A percentile compares a stretch with the other conserved stretches of the same genome.
Evolutionary conservation across 2,113 vertebrate genomes (phyloP).

Genomic region (Corythaixoides concolor): DNA sequence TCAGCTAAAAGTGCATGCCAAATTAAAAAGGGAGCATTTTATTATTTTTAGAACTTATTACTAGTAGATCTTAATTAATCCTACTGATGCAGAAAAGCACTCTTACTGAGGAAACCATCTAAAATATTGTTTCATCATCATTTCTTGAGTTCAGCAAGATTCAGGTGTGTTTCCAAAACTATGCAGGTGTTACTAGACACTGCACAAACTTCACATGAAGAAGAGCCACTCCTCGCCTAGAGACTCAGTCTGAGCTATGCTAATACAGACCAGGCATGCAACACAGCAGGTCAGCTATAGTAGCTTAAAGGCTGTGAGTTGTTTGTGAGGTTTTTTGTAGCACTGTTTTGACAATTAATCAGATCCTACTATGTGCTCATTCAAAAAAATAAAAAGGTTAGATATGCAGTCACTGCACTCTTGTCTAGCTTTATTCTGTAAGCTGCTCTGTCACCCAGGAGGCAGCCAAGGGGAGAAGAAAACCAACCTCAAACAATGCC

Average conservation of each 20-base stretch:
- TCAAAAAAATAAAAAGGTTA: neutral
- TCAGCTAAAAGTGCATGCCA: neutral
- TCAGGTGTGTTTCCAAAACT: neutral
- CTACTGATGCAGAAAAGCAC: neutral
- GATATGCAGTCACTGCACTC: neutral
- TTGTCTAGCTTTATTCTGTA: neutral
- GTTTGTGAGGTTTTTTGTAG: neutral
- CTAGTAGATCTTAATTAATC: neutral
- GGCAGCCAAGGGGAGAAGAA: neutral
- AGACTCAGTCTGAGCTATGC: neutral
- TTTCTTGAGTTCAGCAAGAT: neutral
- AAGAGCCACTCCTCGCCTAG: neutral
- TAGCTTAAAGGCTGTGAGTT: neutral
- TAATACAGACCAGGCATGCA: neutral
- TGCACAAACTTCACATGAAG: neutral
- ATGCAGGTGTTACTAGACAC: neutral
- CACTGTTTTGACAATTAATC: neutral
- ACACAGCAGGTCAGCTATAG: neutral
- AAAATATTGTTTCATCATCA: neutral
- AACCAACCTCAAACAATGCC: neutral
- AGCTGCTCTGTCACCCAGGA: neutral
- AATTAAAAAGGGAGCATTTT: neutral
- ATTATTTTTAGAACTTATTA: neutral
- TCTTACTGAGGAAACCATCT: neutral
- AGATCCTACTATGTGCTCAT: neutral